Conservation (phyloP, 1,140 invertebrate species). For the Macrotrachela quadricornifera region DNA sequence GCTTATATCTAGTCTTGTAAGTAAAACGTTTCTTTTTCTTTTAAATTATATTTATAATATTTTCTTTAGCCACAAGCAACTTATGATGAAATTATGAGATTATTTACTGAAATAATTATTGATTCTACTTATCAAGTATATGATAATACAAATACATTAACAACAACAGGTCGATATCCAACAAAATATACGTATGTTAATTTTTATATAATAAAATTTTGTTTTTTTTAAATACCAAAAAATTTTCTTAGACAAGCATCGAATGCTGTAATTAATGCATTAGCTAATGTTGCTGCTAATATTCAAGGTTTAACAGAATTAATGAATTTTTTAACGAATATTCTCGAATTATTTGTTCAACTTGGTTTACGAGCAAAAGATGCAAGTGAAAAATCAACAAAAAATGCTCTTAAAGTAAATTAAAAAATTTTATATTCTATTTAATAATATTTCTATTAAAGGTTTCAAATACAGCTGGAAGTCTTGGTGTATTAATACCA, state of each 20-base stretch:
- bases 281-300: conserved; percentile 78
- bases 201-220: no score
- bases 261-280: conserved; percentile 71
- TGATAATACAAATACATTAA: no score
- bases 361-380: conserved; percentile 83
- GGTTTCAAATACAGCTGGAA: conserved; percentile 78
- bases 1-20: conserved; percentile 51
- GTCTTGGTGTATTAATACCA: conserved; percentile 82
- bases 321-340: conserved; percentile 57
- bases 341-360: conserved; percentile 87
- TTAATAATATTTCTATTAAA: conserved; percentile 16
- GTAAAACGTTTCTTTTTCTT: conserved; percentile 7
- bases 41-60: no score
- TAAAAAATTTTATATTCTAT: not conserved
- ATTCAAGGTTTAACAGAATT: conserved; percentile 65
- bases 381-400: conserved; percentile 61
- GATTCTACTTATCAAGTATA: no score
- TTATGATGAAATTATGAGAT: no score
- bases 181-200: no score
- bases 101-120: no score
- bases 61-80: no score
- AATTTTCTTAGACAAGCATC: conserved; percentile 58
- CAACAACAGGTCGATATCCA: no score
- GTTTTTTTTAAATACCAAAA: not conserved
- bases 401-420: conserved; percentile 37